phyloP scores from a whole-genome alignment of 1,140 invertebrate genomes.

The Riptortus pedestris region DNA sequence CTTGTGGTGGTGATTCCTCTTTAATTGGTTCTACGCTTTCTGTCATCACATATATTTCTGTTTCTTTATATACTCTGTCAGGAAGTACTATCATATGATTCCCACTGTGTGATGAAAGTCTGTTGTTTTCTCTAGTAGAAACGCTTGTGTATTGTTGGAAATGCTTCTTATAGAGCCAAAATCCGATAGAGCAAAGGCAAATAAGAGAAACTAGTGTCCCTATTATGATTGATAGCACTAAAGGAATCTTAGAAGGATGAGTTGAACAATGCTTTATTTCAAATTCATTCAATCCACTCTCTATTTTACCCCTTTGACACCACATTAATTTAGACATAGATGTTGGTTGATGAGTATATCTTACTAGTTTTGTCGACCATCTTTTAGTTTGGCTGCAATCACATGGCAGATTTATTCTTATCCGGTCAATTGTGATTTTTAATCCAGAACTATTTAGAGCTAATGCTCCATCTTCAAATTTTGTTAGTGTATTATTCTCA shows the following conservation, averaged over 20 bases:
- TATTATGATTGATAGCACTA: conserved; percentile 28
- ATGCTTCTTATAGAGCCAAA: conserved; percentile 25
- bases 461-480: conserved; percentile 46
- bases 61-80: conserved; percentile 69
- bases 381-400: conserved; percentile 43
- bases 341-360: conserved; percentile 34
- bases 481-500: conserved; percentile 50
- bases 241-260: conserved; percentile 30
- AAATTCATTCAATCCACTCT: conserved; percentile 15
- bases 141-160: conserved; percentile 41
- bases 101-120: conserved; percentile 24
- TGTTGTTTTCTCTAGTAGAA: conserved; percentile 33
- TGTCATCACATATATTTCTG: conserved; percentile 70
- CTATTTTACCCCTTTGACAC: conserved; percentile 26
- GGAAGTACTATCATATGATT: conserved; percentile 52
- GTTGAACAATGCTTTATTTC: conserved; percentile 14
- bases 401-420: conserved; percentile 49
- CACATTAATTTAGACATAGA: conserved; percentile 29
- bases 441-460: conserved; percentile 47
- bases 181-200: conserved; percentile 29
- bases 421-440: conserved; percentile 42
- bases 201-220: conserved; percentile 24
- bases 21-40: conserved; percentile 62
- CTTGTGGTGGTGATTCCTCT: conserved; percentile 4
- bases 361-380: conserved; percentile 40